These are phyloP conservation scores for Callitettix versicolor DNA, from an alignment of 1,140 invertebrate genomes.

Conservation along the genomic window DNA sequence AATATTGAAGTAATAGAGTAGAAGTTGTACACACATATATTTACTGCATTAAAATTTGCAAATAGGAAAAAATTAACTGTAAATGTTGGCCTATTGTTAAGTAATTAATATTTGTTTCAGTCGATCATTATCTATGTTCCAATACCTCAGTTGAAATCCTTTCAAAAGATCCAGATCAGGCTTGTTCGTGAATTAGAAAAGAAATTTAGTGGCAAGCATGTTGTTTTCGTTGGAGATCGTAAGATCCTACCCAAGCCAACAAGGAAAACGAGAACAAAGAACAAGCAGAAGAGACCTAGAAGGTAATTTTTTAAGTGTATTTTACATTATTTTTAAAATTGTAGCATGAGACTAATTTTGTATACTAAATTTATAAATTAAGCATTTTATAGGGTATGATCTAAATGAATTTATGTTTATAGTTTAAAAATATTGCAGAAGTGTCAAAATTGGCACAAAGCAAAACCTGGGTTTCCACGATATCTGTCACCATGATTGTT, in stretches of 20 bases:
- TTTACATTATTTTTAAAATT: neutral
- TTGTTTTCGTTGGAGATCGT: conserved; percentile 95
- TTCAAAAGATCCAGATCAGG: conserved; percentile 95
- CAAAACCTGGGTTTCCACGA: neutral
- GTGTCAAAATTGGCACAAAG: neutral
- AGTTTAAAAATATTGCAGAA: too few species aligned
- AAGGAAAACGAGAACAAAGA: conserved; percentile 83
- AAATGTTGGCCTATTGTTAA: too few species aligned
- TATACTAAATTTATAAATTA: too few species aligned
- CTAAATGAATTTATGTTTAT: neutral
- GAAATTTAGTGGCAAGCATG: conserved; percentile 98
- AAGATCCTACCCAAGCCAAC: conserved; percentile 97
- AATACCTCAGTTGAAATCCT: conserved; percentile 90
- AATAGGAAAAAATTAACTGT: too few species aligned
- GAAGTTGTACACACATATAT: too few species aligned
- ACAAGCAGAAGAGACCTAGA: conserved; percentile 96
- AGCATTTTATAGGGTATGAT: neutral
- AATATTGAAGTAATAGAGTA: too few species aligned
- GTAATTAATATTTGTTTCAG: too few species aligned
- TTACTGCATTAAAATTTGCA: too few species aligned
- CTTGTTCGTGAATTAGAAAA: conserved; percentile 97
- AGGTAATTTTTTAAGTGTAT: conserved; percentile 39
- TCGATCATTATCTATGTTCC: conserved; percentile 98
- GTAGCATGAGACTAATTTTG: too few species aligned
- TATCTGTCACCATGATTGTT: neutral